These are phyloP conservation scores for Hemibagrus wyckioides DNA, from an alignment of 2,113 vertebrate species.

Conservation along the genomic window DNA sequence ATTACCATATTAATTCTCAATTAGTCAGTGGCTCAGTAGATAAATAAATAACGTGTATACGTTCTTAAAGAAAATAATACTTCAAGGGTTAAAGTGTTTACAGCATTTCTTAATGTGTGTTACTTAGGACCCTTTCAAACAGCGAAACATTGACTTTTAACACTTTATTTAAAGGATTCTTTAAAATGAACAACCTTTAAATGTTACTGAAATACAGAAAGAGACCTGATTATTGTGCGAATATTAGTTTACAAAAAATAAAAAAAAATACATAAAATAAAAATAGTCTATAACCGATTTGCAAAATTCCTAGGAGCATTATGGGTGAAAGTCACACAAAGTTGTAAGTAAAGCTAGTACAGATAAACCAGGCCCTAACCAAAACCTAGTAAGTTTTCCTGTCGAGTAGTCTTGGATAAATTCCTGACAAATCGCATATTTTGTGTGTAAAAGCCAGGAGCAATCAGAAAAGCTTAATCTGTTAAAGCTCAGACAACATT, in stretches of 20 bases:
- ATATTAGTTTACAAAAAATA: not conserved
- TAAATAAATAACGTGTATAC: not conserved
- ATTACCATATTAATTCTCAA: not conserved
- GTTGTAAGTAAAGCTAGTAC: not conserved
- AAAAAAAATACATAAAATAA: not conserved
- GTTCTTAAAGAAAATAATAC: not conserved
- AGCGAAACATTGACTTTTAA: not conserved
- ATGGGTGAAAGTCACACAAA: not conserved
- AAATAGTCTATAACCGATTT: not conserved
- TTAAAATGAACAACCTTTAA: not conserved
- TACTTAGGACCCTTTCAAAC: not conserved
- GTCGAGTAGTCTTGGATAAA: not conserved
- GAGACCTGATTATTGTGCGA: not conserved
- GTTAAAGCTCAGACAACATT: not conserved
- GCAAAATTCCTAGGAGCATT: not conserved
- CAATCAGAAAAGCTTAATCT: not conserved
- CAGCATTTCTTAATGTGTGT: not conserved
- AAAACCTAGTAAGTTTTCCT: not conserved
- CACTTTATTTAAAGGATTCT: not conserved
- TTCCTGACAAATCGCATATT: not conserved
- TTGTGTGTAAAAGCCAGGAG: not conserved
- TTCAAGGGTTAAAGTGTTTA: not conserved
- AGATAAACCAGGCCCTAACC: not conserved
- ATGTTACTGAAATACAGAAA: not conserved
- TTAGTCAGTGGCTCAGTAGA: not conserved